These are phyloP conservation scores for Oedothorax gibbosus DNA, from an alignment of 1,140 invertebrate genomes.

Conservation along the genomic window DNA sequence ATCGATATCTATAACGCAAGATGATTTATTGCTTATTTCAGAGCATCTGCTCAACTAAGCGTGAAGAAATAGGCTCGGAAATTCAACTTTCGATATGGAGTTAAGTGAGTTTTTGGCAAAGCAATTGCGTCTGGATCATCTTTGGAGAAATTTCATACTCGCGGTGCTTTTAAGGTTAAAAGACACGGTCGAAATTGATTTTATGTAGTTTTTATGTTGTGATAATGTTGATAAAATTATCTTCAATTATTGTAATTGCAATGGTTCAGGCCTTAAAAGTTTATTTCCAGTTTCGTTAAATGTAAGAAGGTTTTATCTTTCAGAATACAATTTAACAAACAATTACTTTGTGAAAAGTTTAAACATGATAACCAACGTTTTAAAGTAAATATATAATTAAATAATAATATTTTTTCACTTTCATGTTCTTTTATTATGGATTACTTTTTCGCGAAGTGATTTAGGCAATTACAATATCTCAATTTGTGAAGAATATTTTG, in stretches of 20 bases:
- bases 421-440: too few species aligned
- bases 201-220: neutral
- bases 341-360: too few species aligned
- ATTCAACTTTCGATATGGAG: constrained; percentile 42
- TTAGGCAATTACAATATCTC: too few species aligned
- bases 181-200: neutral
- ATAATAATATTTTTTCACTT: too few species aligned
- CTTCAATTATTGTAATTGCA: neutral
- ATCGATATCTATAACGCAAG: constrained; percentile 46
- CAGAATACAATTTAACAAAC: too few species aligned
- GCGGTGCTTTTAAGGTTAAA: constrained; percentile 2
- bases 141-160: constrained; percentile 10
- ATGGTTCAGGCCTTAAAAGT: too few species aligned
- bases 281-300: too few species aligned
- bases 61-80: constrained; percentile 35
- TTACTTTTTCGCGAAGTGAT: too few species aligned
- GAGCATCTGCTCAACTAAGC: constrained; percentile 21
- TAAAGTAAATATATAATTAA: too few species aligned
- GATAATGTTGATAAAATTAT: neutral
- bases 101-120: constrained; percentile 50
- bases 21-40: constrained; percentile 47
- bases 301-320: too few species aligned
- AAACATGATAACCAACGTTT: too few species aligned
- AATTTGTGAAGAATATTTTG: too few species aligned
- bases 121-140: constrained; percentile 25